phyloP scores from a whole-genome alignment of 2,888 invertebrate genomes.

The Sinhomidia bicolor region DNA sequence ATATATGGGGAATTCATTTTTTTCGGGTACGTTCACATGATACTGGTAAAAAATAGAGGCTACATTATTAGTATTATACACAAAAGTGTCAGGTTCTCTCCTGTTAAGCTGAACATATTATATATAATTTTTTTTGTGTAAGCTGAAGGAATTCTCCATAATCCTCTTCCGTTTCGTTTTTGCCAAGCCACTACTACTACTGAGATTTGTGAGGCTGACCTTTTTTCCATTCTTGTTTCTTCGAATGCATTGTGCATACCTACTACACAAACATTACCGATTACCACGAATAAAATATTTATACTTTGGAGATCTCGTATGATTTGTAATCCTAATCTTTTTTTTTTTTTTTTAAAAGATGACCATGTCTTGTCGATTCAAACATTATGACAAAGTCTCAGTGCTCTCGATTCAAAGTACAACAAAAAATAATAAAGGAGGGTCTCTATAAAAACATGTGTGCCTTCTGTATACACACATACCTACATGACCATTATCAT shows the following conservation, averaged over 20 bases:
- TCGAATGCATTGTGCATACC: not conserved
- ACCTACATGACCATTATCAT: not conserved
- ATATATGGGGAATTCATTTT: not conserved
- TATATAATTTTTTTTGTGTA: no score
- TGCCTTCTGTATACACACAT: no score
- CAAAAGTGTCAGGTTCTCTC: constrained; percentile 47
- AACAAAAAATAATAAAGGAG: no score
- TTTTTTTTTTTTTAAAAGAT: no score
- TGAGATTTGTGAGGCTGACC: not conserved
- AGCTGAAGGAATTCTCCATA: not conserved
- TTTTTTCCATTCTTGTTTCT: not conserved
- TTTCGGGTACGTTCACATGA: not conserved
- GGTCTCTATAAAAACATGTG: no score
- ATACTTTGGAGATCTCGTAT: not conserved
- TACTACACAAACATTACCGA: not conserved
- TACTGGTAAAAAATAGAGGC: not conserved
- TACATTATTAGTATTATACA: not conserved
- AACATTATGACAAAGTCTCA: no score
- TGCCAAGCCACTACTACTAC: no score
- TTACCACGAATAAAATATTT: not conserved
- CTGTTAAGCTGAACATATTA: no score
- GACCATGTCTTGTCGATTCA: constrained; percentile 30
- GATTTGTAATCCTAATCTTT: constrained; percentile 49
- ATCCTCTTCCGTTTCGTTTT: constrained; percentile 43
- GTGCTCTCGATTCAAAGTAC: not conserved